phyloP scores from a whole-genome alignment of 2,797 vertebrate genomes.

The Microtus obscurus region DNA sequence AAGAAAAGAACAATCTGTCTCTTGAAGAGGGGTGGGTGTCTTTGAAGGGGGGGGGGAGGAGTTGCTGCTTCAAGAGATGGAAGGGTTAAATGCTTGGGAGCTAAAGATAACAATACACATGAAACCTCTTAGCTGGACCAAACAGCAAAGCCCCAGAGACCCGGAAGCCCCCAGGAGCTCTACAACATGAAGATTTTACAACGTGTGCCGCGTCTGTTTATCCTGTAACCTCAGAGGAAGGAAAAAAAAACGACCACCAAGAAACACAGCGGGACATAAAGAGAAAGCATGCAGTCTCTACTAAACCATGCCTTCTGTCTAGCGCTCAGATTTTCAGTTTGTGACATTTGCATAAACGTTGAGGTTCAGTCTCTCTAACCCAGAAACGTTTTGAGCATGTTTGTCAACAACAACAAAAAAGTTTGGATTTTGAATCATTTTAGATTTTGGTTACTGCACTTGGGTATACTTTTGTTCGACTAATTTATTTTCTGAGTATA shows the following conservation, averaged over 20 bases:
- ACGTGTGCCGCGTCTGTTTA: conserved; percentile 75
- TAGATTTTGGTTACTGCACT: not conserved
- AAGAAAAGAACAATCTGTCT: conserved; percentile 62
- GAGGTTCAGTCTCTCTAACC: not conserved
- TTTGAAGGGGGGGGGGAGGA: not conserved
- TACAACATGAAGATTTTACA: conserved; percentile 68
- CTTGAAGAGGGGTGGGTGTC: not conserved
- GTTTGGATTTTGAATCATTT: not conserved
- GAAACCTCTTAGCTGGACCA: conserved; percentile 83
- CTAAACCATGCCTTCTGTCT: not conserved
- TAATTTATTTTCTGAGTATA: not conserved
- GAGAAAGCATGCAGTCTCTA: not conserved
- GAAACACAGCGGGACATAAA: conserved; percentile 61
- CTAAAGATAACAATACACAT: conserved; percentile 73
- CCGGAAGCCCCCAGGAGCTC: conserved; percentile 58
- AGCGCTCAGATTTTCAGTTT: not conserved
- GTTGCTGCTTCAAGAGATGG: conserved; percentile 45
- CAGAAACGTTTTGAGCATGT: not conserved
- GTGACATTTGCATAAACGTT: not conserved
- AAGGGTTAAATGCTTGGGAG: conserved; percentile 84
- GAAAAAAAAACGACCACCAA: conserved; percentile 79
- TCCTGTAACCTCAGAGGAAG: conserved; percentile 77
- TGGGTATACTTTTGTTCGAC: not conserved
- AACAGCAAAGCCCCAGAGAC: conserved; percentile 67
- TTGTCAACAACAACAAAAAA: not conserved